Evolutionary conservation across 2,888 invertebrate species (phyloP).

Genomic region (Xylocampa areola): DNA sequence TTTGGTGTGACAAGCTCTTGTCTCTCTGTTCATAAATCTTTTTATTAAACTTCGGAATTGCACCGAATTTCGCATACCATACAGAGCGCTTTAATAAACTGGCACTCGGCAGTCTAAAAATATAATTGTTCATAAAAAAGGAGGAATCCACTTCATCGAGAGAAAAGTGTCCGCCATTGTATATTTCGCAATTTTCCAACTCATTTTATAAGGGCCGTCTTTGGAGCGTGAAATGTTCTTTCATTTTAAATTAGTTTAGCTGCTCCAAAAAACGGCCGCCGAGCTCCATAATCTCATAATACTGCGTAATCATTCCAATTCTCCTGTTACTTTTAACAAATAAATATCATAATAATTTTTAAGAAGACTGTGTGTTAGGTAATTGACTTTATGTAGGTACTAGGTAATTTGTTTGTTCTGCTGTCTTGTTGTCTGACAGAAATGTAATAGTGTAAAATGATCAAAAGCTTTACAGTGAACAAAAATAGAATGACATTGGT

Average conservation of each 20-base stretch:
- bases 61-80: neutral
- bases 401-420: neutral
- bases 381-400: constrained; percentile 13
- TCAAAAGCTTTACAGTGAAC: too few species aligned
- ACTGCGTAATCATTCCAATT: constrained; percentile 57
- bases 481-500: too few species aligned
- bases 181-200: constrained; percentile 68
- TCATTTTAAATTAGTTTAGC: constrained; percentile 67
- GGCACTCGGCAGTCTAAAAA: constrained; percentile 7
- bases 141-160: constrained; percentile 34
- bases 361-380: constrained; percentile 20
- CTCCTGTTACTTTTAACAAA: constrained; percentile 54
- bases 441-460: too few species aligned
- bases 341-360: constrained; percentile 54
- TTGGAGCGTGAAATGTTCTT: constrained; percentile 66
- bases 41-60: too few species aligned
- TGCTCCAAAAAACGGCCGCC: constrained; percentile 56
- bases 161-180: constrained; percentile 58
- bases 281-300: constrained; percentile 58
- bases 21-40: too few species aligned
- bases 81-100: constrained; percentile 5
- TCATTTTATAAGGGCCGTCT: constrained; percentile 66
- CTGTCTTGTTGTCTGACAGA: too few species aligned
- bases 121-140: constrained; percentile 47
- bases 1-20: too few species aligned